Percentiles rank a stretch among this genome's conserved stretches.
Conservation (phyloP, 2,797 vertebrate genomes). For the Myotis myotis region DNA sequence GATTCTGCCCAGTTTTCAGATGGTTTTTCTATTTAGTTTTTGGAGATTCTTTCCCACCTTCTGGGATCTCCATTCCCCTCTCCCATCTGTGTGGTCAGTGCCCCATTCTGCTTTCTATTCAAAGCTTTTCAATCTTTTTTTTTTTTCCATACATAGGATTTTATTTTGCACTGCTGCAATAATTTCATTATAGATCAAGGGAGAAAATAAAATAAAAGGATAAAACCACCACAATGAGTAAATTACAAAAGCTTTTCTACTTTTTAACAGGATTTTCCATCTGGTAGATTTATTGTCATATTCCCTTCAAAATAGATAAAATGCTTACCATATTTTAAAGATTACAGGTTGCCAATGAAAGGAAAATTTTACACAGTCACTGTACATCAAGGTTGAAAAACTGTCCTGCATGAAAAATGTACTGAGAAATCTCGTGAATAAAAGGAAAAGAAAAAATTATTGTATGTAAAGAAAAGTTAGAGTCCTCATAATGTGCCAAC, state of each 20-base stretch:
- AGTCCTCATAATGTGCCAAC: constrained; percentile 79
- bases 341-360: constrained; percentile 89
- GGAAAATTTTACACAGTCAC: constrained; percentile 90
- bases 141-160: constrained; percentile 84
- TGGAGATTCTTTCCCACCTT: background rate
- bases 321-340: constrained; percentile 92
- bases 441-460: constrained; percentile 77
- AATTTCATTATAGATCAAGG: constrained; percentile 87
- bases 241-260: constrained; percentile 91
- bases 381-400: constrained; percentile 90
- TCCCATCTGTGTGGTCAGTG: background rate
- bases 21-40: background rate
- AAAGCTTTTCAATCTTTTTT: background rate
- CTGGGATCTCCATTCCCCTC: background rate
- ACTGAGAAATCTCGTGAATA: constrained; percentile 84
- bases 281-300: constrained; percentile 88
- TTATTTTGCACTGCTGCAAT: constrained; percentile 90
- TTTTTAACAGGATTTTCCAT: constrained; percentile 87
- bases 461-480: constrained; percentile 81
- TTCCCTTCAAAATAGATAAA: constrained; percentile 91
- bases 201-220: constrained; percentile 68
- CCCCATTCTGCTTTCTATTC: background rate
- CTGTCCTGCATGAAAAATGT: constrained; percentile 89
- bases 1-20: background rate
- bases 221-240: constrained; percentile 91